These are phyloP conservation scores for Acromyrmex heyeri DNA, from an alignment of 1,140 invertebrate species.

Conservation along the genomic window DNA sequence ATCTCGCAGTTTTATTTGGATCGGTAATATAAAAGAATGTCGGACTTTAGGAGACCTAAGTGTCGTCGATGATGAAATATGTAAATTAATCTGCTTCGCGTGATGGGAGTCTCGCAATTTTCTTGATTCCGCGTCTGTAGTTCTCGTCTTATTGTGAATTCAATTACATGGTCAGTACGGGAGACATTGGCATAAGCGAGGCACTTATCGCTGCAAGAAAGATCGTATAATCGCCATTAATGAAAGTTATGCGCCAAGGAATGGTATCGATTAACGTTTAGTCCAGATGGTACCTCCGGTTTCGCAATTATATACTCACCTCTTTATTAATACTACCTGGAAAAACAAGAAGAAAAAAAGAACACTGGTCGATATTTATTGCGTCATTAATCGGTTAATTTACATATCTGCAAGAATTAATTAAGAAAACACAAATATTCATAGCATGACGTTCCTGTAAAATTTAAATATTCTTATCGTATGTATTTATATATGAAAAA, in stretches of 20 bases:
- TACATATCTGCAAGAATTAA: background rate
- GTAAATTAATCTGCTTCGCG: conserved; percentile 23
- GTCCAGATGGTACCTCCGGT: background rate
- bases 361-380: background rate
- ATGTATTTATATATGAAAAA: background rate
- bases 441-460: background rate
- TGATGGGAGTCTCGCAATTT: conserved; percentile 17
- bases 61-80: conserved; percentile 25
- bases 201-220: conserved; percentile 41
- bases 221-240: conserved; percentile 55
- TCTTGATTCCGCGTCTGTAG: conserved; percentile 30
- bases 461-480: background rate
- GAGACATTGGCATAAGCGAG: conserved; percentile 47
- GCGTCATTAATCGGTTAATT: background rate
- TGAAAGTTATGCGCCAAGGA: conserved; percentile 59
- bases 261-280: conserved; percentile 65
- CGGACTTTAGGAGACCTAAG: background rate
- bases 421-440: background rate
- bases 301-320: background rate
- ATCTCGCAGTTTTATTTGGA: background rate
- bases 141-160: conserved; percentile 67
- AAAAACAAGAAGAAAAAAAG: background rate
- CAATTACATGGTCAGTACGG: conserved; percentile 65
- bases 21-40: conserved; percentile 26
- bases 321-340: background rate